These are phyloP conservation scores for Sebastes alutus DNA, from an alignment of 2,797 vertebrate genomes.

Conservation along the genomic window DNA sequence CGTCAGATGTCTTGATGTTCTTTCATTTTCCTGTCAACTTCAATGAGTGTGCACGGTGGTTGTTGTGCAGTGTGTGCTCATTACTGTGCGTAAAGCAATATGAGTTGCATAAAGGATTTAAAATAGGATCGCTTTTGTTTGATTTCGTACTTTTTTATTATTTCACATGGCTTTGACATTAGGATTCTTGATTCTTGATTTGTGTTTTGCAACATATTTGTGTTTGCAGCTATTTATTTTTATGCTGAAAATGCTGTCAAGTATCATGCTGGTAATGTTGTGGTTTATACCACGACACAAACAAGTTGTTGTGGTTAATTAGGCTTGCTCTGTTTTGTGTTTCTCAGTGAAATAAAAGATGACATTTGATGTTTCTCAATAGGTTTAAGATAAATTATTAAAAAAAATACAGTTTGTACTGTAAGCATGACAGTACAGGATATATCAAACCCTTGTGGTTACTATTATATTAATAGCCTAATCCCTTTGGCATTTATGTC, in stretches of 20 bases:
- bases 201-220: background rate
- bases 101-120: background rate
- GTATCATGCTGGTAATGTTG: background rate
- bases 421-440: background rate
- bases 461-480: background rate
- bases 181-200: background rate
- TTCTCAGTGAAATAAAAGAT: background rate
- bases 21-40: conserved; percentile 64
- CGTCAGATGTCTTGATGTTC: conserved; percentile 45
- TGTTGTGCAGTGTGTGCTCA: background rate
- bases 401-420: background rate
- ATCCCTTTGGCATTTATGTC: background rate
- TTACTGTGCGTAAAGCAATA: background rate
- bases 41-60: conserved; percentile 35
- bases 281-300: background rate
- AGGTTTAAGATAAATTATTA: background rate
- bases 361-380: background rate
- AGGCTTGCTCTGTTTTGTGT: background rate
- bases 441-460: background rate
- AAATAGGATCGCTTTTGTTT: background rate
- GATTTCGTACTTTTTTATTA: background rate
- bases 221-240: background rate
- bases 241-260: background rate
- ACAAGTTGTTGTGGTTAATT: background rate
- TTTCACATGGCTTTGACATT: background rate